Percentiles rank a stretch among this genome's conserved stretches.
Conservation (phyloP, 2,888 invertebrate genomes). For the Orthonychiurus folsomi region DNA sequence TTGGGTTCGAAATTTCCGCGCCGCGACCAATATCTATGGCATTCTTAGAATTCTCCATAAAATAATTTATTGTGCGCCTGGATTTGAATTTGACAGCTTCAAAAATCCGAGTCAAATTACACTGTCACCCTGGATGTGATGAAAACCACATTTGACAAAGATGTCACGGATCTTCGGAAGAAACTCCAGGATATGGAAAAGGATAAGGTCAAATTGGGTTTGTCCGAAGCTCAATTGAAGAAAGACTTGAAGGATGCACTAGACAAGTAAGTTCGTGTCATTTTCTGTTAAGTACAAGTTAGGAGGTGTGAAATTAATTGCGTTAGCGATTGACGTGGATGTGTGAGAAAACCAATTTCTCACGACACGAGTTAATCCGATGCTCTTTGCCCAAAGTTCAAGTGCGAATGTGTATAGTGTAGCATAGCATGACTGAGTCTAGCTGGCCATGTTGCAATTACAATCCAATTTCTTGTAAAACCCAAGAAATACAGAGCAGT, state of each 20-base stretch:
- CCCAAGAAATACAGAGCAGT: no score
- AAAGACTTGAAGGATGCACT: conserved; percentile 14
- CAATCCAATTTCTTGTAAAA: no score
- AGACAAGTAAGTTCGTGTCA: conserved; percentile 11
- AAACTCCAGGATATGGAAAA: conserved; percentile 13
- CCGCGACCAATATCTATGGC: no score
- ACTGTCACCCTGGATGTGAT: conserved; percentile 2
- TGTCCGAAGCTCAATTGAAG: conserved; percentile 6
- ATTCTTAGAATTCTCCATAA: no score
- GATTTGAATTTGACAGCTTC: not conserved
- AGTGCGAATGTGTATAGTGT: no score
- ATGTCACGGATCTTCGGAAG: conserved; percentile 5
- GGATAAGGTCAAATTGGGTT: conserved; percentile 12
- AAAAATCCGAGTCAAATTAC: conserved; percentile 3
- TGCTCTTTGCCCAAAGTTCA: no score
- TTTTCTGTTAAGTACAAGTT: not conserved
- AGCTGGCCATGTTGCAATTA: no score
- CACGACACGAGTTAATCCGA: no score
- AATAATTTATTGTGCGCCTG: no score
- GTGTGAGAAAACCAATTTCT: not conserved
- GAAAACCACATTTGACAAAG: conserved; percentile 11
- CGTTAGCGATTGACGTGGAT: not conserved
- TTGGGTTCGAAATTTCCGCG: conserved; percentile 3
- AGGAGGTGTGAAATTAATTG: not conserved
- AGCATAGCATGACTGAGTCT: no score